A percentile compares a stretch with the other conserved stretches of the same genome.
Evolutionary conservation across 2,888 invertebrate species (phyloP).

Genomic region (Caenorhabditis japonica): DNA sequence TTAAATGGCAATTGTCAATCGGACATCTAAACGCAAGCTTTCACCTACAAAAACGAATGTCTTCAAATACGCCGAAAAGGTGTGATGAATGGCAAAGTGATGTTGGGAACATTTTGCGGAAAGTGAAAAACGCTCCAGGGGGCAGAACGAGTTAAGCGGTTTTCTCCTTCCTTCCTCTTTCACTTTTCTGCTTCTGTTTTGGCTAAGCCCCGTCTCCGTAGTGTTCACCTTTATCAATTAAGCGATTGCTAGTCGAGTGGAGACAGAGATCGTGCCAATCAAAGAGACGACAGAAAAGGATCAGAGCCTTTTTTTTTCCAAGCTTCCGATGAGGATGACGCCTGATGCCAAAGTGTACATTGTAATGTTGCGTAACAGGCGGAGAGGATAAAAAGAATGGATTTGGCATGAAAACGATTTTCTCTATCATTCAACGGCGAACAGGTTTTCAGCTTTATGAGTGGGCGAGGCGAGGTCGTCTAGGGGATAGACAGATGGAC

Average conservation of each 20-base stretch:
- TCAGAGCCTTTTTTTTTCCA: too few relatives aligned
- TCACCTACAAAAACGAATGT: too few relatives aligned
- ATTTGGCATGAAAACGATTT: constrained; percentile 28
- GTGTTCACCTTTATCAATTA: too few relatives aligned
- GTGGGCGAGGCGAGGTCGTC: constrained; percentile 52
- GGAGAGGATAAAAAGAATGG: constrained; percentile 10
- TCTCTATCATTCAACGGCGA: constrained; percentile 11
- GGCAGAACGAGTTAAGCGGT: constrained; percentile 43
- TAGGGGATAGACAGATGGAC: constrained; percentile 27
- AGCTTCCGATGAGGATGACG: constrained; percentile 19
- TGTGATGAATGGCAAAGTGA: constrained; percentile 23
- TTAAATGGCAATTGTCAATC: too few relatives aligned
- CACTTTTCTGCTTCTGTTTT: too few relatives aligned
- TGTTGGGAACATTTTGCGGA: too few relatives aligned
- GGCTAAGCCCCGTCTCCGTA: too few relatives aligned
- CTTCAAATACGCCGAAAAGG: constrained; percentile 30
- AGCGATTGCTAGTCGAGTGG: constrained; percentile 34
- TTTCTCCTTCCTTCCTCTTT: constrained; percentile 26
- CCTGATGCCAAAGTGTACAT: constrained; percentile 37
- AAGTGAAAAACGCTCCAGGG: constrained; percentile 2
- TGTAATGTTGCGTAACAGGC: constrained; percentile 49
- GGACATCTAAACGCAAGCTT: too few relatives aligned
- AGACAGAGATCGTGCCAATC: constrained; percentile 44
- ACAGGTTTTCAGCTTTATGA: constrained; percentile 21
- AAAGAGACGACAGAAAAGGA: constrained; percentile 6